Evolutionary conservation across 1,140 invertebrate genomes (phyloP), one percentile per base, ranked within the genome.

Genomic region (Temnothorax longispinosus): DNA sequence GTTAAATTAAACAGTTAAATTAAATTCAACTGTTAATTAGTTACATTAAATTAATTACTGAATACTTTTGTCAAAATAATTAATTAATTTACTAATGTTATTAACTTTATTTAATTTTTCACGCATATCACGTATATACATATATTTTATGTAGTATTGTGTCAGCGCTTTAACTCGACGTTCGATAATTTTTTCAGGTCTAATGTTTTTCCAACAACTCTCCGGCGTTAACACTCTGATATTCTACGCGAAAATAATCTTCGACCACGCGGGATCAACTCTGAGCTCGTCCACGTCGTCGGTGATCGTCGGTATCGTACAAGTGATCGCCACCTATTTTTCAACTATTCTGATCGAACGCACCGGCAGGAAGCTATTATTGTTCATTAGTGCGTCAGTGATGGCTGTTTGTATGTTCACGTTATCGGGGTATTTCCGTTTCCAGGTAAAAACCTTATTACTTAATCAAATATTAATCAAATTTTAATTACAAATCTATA

Each of bases 121-220:
- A 27, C 27, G 27, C 0, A 27, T 27, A 27, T 27, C 1, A 27
- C 1, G 1, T 52, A 38, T 54, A 0, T 54, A 15, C 3, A 32
- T 15, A 47, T 50, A 32, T 50, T 54, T 54, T 32, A 71, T 4
- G 21, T 15, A 27, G 7, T 50, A 50, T 69, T 38, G 1, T 87
- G 10, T 54, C 54, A 38, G 32, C 32, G 10, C 8, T 76, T 76
- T 35, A 35, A 65, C 38, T 15, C 64, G n/a, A 50, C 32, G 5
- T 15, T 32, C 47, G 77, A 69, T 58, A 1, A 13, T 86, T 60
- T 50, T 96, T 44, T 93, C 97, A 65, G 96, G 96, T 3, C 94
- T 97, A 50, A 97, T 97, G 97, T 95, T 97, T 88, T 96, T 97
- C 94, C 97, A 97, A 92, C 97, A 97, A 90, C 93, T 97, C 18